Conservation (phyloP, 2,888 invertebrate species). For the Orthosia gracilis region DNA sequence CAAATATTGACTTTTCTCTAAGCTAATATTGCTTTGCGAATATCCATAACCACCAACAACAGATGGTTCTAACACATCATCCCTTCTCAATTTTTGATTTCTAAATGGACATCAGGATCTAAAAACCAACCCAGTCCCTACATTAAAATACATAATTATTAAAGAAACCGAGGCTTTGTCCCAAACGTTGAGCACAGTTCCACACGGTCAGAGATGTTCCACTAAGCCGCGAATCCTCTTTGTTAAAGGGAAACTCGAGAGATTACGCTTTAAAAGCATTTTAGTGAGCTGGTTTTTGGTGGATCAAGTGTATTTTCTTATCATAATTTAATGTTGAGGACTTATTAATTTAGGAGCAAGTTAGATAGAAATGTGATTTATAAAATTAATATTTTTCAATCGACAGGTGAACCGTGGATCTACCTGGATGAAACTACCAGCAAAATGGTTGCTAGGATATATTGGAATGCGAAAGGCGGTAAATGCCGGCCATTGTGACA, state of each 20-base stretch:
- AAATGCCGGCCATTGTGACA: no score
- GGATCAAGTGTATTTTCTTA: conserved; percentile 42
- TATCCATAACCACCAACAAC: neutral
- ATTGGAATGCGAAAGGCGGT: neutral
- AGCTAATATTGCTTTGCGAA: neutral
- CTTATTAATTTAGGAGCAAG: neutral
- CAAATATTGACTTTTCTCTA: neutral
- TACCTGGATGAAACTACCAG: neutral
- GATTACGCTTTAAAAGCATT: conserved; percentile 72
- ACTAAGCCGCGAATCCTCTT: conserved; percentile 71
- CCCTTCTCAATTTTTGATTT: neutral
- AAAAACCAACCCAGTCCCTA: conserved; percentile 17
- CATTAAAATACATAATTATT: conserved; percentile 51
- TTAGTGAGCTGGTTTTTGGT: conserved; percentile 46
- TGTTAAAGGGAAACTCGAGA: conserved; percentile 64
- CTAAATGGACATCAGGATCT: neutral
- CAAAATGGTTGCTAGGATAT: neutral
- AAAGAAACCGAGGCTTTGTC: conserved; percentile 52
- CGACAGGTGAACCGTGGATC: neutral
- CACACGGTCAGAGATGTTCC: conserved; percentile 53
- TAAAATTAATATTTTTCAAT: neutral
- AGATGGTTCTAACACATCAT: neutral
- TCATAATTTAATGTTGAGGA: conserved; percentile 8
- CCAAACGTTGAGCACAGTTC: conserved; percentile 46
- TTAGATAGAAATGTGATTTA: no score